A percentile compares a stretch with the other conserved stretches of the same genome.
These are phyloP conservation scores for Recurvirostra avosetta DNA, from an alignment of 2,113 vertebrate genomes.

Conservation along the genomic window DNA sequence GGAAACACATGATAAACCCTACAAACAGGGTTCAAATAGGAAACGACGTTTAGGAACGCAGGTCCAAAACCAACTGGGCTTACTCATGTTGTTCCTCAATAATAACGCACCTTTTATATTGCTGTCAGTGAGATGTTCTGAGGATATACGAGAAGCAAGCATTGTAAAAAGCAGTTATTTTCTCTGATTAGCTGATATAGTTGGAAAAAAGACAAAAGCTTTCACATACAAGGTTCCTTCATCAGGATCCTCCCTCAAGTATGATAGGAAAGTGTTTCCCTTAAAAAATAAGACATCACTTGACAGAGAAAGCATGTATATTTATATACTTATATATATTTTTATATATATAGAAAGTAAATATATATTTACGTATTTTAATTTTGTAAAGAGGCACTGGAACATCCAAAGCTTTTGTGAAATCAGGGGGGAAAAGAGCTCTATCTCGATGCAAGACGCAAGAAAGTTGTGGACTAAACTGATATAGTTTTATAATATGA, in stretches of 20 bases:
- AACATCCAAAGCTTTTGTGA: background rate
- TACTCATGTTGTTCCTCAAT: background rate
- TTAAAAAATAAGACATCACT: background rate
- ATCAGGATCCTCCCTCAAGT: background rate
- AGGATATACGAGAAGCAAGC: background rate
- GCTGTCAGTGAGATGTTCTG: background rate
- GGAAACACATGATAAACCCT: slow-evolving; percentile 5
- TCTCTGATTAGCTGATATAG: background rate
- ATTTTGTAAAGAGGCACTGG: background rate
- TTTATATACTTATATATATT: too few relatives aligned
- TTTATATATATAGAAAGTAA: too few relatives aligned
- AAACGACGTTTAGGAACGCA: slow-evolving; percentile 11
- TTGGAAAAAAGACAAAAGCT: background rate
- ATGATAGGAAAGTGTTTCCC: background rate
- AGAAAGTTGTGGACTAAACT: background rate
- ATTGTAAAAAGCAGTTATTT: background rate
- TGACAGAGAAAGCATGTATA: background rate
- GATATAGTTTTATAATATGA: background rate
- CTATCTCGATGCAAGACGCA: background rate
- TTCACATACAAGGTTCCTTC: background rate
- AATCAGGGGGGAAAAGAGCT: background rate
- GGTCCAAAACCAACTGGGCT: background rate
- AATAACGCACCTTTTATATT: background rate
- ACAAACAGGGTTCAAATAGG: background rate
- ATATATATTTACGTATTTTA: background rate